Percentiles rank a stretch among this genome's conserved stretches.
Conservation (phyloP, 2,888 invertebrate genomes). For the Drosophila merina region DNA sequence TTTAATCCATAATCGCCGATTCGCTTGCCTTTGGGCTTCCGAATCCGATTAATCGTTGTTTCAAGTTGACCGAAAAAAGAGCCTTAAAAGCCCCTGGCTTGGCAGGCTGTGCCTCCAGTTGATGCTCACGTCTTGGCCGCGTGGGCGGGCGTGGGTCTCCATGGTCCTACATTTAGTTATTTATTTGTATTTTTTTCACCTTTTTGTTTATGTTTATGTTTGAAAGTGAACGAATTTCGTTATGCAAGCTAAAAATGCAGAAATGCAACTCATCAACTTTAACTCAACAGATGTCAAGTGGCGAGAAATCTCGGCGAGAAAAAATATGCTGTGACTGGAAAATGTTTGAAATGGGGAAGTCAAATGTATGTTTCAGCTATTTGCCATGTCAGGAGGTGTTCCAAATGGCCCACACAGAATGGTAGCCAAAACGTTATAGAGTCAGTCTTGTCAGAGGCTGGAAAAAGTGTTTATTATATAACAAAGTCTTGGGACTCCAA, state of each 20-base stretch:
- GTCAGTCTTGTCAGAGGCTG: background rate
- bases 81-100: conserved; percentile 47
- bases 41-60: conserved; percentile 28
- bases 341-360: conserved; percentile 33
- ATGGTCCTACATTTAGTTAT: conserved; percentile 5
- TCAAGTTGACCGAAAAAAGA: background rate
- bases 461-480: background rate
- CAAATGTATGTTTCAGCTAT: conserved; percentile 6
- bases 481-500: background rate
- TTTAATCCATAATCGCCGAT: conserved; percentile 57
- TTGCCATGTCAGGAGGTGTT: background rate
- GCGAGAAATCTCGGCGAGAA: conserved; percentile 16
- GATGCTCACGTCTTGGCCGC: conserved; percentile 7
- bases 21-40: conserved; percentile 30
- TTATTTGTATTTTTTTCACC: background rate
- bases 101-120: conserved; percentile 68
- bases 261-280: conserved; percentile 38
- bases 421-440: background rate
- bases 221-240: conserved; percentile 40
- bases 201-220: conserved; percentile 18
- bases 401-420: background rate
- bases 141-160: conserved; percentile 22
- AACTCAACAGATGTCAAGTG: conserved; percentile 31
- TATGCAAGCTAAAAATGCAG: conserved; percentile 33
- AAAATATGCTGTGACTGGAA: conserved; percentile 27